These are phyloP conservation scores for Polyommatus icarus DNA, from an alignment of 2,888 invertebrate genomes.

Conservation along the genomic window DNA sequence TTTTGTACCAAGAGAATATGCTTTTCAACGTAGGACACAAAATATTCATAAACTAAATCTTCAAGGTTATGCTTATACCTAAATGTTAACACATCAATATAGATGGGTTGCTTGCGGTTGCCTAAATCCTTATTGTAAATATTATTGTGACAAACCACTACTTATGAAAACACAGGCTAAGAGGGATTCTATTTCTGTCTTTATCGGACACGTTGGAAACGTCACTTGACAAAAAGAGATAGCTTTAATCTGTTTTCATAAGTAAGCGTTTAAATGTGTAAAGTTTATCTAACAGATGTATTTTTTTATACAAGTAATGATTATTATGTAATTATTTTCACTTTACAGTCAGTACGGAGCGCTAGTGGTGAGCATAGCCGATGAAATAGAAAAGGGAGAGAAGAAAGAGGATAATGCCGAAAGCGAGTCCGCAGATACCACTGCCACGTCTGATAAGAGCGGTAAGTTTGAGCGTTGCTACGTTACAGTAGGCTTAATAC, in stretches of 20 bases:
- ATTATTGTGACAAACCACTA: not conserved
- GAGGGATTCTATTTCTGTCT: not conserved
- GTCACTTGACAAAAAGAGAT: not conserved
- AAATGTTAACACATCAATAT: not conserved
- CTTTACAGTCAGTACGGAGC: conserved; percentile 77
- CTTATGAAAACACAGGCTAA: not conserved
- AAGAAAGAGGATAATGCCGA: conserved; percentile 45
- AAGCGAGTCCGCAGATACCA: conserved; percentile 44
- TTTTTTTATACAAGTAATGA: not conserved
- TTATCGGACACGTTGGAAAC: not conserved
- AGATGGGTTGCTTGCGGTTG: conserved; percentile 9
- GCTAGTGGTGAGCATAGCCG: conserved; percentile 70
- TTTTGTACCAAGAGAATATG: not conserved
- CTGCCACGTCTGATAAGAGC: conserved; percentile 46
- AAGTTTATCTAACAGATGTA: not conserved
- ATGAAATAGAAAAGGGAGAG: conserved; percentile 50
- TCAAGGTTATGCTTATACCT: not conserved
- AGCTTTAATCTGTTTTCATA: not conserved
- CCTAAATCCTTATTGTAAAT: not conserved
- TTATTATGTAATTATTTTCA: conserved; percentile 38
- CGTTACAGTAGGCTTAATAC: too few relatives aligned
- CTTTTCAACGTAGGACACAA: not conserved
- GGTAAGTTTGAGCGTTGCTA: conserved; percentile 44
- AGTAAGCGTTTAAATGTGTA: not conserved
- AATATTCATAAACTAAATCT: not conserved